Percentiles rank a stretch among this genome's conserved stretches.
These are phyloP conservation scores for Engystomops pustulosus DNA, from an alignment of 2,113 vertebrate genomes.

Conservation along the genomic window DNA sequence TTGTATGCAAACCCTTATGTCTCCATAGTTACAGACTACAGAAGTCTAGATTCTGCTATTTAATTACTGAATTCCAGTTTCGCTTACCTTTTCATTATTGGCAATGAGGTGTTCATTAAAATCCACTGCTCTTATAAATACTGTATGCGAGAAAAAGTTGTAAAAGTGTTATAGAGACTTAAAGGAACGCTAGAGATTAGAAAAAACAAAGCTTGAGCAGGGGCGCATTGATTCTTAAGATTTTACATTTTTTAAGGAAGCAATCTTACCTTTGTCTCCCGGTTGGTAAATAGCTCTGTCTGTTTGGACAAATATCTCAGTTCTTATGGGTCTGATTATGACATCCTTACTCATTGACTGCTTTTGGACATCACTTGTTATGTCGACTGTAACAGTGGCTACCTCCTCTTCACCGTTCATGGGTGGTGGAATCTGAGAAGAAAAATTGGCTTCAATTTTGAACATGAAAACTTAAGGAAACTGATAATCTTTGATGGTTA, in stretches of 20 bases:
- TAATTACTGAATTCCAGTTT: too few relatives aligned
- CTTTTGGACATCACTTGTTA: background rate
- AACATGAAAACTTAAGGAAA: too few relatives aligned
- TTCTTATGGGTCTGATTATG: constrained; percentile 64
- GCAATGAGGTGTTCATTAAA: constrained; percentile 10
- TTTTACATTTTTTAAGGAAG: too few relatives aligned
- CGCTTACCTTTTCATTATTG: background rate
- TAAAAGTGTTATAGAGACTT: background rate
- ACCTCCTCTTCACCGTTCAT: background rate
- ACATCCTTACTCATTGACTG: constrained; percentile 60
- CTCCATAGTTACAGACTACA: background rate
- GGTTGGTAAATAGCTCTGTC: constrained; percentile 77
- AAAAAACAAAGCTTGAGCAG: too few relatives aligned
- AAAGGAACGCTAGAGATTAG: background rate
- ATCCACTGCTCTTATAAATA: background rate
- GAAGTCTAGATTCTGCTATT: background rate
- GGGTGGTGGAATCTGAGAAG: constrained; percentile 15
- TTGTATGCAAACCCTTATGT: background rate
- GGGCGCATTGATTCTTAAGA: too few relatives aligned
- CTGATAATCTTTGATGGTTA: too few relatives aligned
- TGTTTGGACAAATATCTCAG: constrained; percentile 72
- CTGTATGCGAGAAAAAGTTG: background rate
- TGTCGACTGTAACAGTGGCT: background rate
- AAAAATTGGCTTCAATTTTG: too few relatives aligned
- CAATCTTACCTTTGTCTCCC: constrained; percentile 67